Base-by-base conservation (phyloP, 2,113 vertebrate genomes). In the Chaetops frenatus region DNA sequence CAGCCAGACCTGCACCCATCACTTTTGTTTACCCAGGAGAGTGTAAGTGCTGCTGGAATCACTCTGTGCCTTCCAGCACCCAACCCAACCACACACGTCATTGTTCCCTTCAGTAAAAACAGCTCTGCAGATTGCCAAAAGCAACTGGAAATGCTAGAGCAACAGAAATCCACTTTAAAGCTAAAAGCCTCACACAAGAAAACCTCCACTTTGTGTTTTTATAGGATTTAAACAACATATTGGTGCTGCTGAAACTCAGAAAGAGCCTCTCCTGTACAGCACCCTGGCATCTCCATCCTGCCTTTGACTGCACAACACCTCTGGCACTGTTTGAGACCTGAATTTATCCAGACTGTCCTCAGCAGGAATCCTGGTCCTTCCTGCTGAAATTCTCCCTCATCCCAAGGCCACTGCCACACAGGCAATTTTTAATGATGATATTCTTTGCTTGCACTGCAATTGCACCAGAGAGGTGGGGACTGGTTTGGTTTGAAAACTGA, bases 141-240 rank as follows among this genome's bases (percentile, higher is more conserved):
- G 57, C 65, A 87, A 73, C 40, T 40, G 70, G 8, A 81, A 92
- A 89, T 18, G 70, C 77, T 87, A 35, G 0, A 87, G 86, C 40
- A 87, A 85, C 36, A 84, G n/a, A 45, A 86, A 93, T 74, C 47
- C 78, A 73, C 73, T 80, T 82, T 8, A 90, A 38, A 97, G 81
- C 50, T 42, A 69, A 69, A 72, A 80, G 57, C 40, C 23, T 67
- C 21, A 23, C 16, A 27, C 20, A 80, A 60, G 69, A 69, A 35
- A 64, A 2, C 45, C 38, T 38, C 7, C 33, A n/a, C n/a, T 76
- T 35, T 2, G 22, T 70, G 28, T 69, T 95, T 71, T 87, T 19
- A 48, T 0, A 27, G 54, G 36, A 16, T 69, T 17, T 53, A 51
- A 92, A 81, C 6, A 33, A 47, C 3, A 23, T 1, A 9, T 1